phyloP scores from a whole-genome alignment of 2,888 invertebrate species.

The Apotomis turbidana region DNA sequence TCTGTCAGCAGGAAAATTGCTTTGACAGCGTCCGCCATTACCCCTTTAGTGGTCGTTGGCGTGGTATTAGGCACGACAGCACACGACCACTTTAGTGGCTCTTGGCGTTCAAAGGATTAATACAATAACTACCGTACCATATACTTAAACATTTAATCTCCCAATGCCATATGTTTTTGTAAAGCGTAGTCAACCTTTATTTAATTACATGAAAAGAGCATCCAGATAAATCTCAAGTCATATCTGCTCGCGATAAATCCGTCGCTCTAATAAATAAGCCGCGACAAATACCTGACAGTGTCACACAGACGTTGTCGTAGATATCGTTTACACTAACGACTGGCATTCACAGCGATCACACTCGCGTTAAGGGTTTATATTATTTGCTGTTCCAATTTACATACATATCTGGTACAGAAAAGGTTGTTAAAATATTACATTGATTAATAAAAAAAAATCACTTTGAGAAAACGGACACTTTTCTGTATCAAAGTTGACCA shows the following conservation, averaged over 20 bases:
- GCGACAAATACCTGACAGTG: slow-evolving; percentile 55
- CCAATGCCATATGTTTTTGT: background rate
- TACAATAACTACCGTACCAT: too few relatives aligned
- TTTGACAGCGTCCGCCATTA: too few relatives aligned
- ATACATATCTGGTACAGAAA: background rate
- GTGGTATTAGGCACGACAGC: too few relatives aligned
- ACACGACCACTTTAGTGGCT: too few relatives aligned
- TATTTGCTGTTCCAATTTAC: background rate
- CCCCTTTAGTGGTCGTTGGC: too few relatives aligned
- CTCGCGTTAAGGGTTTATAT: slow-evolving; percentile 48
- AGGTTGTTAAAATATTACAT: too few relatives aligned
- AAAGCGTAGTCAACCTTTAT: background rate
- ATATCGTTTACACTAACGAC: slow-evolving; percentile 50
- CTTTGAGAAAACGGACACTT: too few relatives aligned
- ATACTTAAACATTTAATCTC: background rate
- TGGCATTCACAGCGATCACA: slow-evolving; percentile 52
- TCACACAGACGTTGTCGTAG: slow-evolving; percentile 49
- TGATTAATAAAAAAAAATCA: too few relatives aligned
- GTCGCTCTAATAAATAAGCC: slow-evolving; percentile 48
- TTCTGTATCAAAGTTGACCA: too few relatives aligned
- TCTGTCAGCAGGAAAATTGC: too few relatives aligned
- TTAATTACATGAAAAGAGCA: slow-evolving; percentile 20
- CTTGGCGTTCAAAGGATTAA: too few relatives aligned
- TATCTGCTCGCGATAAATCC: slow-evolving; percentile 33
- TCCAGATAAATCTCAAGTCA: slow-evolving; percentile 31